phyloP scores from a whole-genome alignment of 2,113 vertebrate genomes.

The Mesocricetus auratus region DNA sequence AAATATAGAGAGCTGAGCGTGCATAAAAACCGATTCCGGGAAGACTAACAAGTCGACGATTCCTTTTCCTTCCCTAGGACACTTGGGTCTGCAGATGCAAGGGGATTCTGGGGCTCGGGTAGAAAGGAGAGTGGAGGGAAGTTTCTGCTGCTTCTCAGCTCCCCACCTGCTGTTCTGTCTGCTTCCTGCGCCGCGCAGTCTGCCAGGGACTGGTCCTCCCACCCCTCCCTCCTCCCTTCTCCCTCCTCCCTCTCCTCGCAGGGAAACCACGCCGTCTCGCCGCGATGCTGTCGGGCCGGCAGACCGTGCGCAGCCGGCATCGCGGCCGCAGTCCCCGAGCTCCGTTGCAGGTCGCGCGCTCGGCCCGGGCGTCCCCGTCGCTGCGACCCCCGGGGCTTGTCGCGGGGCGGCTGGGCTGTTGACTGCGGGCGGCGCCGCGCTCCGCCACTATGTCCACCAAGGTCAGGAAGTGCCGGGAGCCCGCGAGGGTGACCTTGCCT shows the following conservation, averaged over 20 bases:
- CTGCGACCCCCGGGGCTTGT: background rate
- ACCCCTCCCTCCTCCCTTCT: background rate
- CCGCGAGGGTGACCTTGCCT: conserved; percentile 87
- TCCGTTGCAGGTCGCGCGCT: background rate
- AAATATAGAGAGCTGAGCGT: background rate
- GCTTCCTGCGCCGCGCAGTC: conserved; percentile 34
- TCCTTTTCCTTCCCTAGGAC: background rate
- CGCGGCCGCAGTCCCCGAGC: conserved; percentile 3
- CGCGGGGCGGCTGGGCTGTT: background rate
- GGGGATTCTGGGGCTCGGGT: background rate
- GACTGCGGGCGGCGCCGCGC: background rate
- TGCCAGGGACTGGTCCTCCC: conserved; percentile 48
- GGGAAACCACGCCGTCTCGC: conserved; percentile 73
- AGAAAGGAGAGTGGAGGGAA: background rate
- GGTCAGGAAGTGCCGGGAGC: conserved; percentile 85
- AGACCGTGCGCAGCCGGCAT: conserved; percentile 41
- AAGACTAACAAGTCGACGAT: background rate
- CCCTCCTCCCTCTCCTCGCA: background rate
- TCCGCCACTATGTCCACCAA: conserved; percentile 85
- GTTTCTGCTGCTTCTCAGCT: background rate
- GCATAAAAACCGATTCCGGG: background rate
- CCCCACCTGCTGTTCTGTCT: conserved; percentile 54
- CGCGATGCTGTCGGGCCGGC: conserved; percentile 81
- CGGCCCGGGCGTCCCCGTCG: background rate
- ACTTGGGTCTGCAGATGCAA: background rate